phyloP scores from a whole-genome alignment of 2,888 invertebrate species.

The Sipha maydis region DNA sequence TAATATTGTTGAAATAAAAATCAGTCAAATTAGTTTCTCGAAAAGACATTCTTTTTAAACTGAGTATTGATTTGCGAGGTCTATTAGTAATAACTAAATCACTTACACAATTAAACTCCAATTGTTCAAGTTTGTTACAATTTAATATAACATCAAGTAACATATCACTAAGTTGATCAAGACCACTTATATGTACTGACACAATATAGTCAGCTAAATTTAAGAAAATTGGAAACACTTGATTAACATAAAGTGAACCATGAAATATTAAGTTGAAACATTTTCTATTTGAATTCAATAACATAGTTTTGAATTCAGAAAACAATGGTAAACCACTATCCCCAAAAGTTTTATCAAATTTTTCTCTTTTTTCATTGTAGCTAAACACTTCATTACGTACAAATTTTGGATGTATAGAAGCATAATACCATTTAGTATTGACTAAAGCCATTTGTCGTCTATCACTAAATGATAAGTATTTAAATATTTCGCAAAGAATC shows the following conservation, averaged over 20 bases:
- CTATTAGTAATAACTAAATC: neutral
- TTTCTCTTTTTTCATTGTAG: neutral
- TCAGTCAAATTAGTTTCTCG: neutral
- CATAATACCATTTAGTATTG: slow-evolving; percentile 17
- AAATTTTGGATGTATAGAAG: slow-evolving; percentile 17
- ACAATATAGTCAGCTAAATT: neutral
- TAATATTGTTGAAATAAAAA: neutral
- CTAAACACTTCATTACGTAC: neutral
- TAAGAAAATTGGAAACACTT: too few species aligned
- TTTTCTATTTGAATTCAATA: slow-evolving; percentile 6
- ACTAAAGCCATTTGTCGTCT: slow-evolving; percentile 6
- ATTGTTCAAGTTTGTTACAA: slow-evolving; percentile 5
- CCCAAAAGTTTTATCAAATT: neutral
- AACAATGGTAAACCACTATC: neutral
- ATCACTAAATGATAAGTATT: neutral
- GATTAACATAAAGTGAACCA: too few species aligned
- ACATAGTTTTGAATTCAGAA: neutral
- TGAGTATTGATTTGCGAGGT: neutral
- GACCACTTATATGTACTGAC: neutral
- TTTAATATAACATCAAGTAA: neutral
- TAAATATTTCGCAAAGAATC: slow-evolving; percentile 20
- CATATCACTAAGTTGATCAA: neutral
- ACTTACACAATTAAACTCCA: neutral
- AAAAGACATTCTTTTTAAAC: neutral
- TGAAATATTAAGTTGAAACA: neutral